Evolutionary conservation across 2,113 vertebrate species (phyloP), one percentile per base, ranked within the genome.

Genomic region (Rhegmatorhina hoffmannsi): DNA sequence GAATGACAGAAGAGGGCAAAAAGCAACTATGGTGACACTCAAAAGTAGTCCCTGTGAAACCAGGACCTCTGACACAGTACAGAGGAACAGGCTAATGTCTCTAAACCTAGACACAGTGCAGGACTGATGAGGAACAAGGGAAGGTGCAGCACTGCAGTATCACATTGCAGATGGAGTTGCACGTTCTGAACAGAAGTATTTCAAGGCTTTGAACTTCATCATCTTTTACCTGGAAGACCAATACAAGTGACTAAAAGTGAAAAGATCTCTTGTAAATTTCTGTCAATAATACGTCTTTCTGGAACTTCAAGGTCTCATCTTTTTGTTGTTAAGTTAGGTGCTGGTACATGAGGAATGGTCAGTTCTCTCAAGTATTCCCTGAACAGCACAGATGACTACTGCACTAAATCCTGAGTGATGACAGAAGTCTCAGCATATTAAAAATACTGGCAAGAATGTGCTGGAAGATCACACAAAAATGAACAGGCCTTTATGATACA

Each of bases 251-350:
- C 9, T 26, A 84, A 77, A 6, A 82, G 36, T 2, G 4, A 85
- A 81, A 29, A 87, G 15, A 44, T 23, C 5, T 40, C 62, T 44
- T 68, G 33, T 31, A 72, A 84, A 59, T 6, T 20, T 82, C 62
- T 69, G 26, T n/a, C 62, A 64, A 4, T 52, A 87, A 68, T 12
- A 52, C 0, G 0, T 31, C 40, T 26, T 58, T n/a, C 17, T 15
- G 36, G 64, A 70, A 88, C 58, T 44, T 60, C 24, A 44, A 52
- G 25, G 38, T 80, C 40, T 82, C 23, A 2, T 84, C 19, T 63
- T 90, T 59, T 72, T 6, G 2, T 17, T 63, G 28, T 15, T 63
- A 47, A 34, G 6, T 47, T 52, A 79, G 15, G 52, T 3, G 6
- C 34, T 63, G 64, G 20, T 49, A 53, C 14, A 19, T 10, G 1